phyloP scores from a whole-genome alignment of 64 coral and sea anemone species.

The Dendronephthya gigantea region DNA sequence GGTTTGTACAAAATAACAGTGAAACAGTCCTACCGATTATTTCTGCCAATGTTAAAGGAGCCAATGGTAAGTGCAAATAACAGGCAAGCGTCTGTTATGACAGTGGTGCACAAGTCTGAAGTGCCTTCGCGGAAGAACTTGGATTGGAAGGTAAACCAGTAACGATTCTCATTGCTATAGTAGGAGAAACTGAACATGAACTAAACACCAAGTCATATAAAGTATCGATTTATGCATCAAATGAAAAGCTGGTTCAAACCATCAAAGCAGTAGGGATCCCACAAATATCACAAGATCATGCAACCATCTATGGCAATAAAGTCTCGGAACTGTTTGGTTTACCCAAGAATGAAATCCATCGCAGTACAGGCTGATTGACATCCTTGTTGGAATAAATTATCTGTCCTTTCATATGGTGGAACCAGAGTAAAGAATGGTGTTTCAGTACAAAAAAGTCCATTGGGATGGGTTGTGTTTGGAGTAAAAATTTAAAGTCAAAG shows the following conservation, averaged over 20 bases:
- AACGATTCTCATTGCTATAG: conserved; percentile 11
- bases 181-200: conserved; percentile 9
- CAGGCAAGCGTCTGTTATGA: not conserved
- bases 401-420: conserved; percentile 1
- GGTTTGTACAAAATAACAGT: not conserved
- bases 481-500: not conserved
- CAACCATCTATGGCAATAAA: conserved; percentile 16
- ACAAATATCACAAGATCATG: conserved; percentile 27
- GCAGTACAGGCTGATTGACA: conserved; percentile 16
- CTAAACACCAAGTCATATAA: conserved; percentile 20
- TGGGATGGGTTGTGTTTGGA: conserved; percentile 8
- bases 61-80: not conserved
- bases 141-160: not conserved
- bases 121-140: not conserved
- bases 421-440: not conserved
- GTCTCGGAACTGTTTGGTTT: conserved; percentile 3
- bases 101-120: conserved; percentile 5
- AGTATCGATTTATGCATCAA: conserved; percentile 1
- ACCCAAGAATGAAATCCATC: conserved; percentile 21
- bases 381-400: conserved; percentile 30
- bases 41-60: not conserved
- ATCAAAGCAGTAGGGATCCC: conserved; percentile 29
- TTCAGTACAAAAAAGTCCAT: not conserved
- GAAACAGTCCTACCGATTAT: conserved; percentile 3
- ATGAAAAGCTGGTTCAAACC: not conserved